phyloP scores from a whole-genome alignment of 1,140 invertebrate species.

The Heterodera carotae region DNA sequence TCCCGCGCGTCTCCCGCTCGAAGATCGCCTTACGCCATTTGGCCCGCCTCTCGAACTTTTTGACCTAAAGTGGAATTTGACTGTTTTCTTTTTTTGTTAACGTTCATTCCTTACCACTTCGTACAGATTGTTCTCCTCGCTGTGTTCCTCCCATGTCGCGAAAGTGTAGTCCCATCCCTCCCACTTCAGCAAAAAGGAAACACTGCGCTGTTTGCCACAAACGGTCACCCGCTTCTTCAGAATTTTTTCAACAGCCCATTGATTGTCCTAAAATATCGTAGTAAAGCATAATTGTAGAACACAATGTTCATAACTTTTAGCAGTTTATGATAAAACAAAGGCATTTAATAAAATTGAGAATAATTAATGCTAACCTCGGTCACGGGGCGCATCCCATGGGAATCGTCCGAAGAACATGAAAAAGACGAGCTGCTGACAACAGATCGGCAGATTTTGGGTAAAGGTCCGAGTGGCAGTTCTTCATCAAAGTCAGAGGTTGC shows the following conservation, averaged over 20 bases:
- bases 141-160: slow-evolving; percentile 34
- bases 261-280: slow-evolving; percentile 20
- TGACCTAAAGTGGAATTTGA: slow-evolving; percentile 28
- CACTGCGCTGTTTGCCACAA: too few species aligned
- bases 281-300: neutral
- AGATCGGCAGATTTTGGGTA: neutral
- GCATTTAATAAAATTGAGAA: too few species aligned
- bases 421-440: neutral
- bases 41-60: slow-evolving; percentile 29
- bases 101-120: slow-evolving; percentile 34
- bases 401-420: slow-evolving; percentile 4
- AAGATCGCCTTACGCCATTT: slow-evolving; percentile 27
- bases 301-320: too few species aligned
- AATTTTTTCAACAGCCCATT: slow-evolving; percentile 29
- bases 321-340: too few species aligned
- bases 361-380: slow-evolving; percentile 17
- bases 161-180: slow-evolving; percentile 26
- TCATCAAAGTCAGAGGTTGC: neutral
- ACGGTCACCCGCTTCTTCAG: slow-evolving; percentile 4
- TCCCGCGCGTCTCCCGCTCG: neutral
- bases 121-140: neutral
- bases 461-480: neutral
- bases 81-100: neutral
- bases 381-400: neutral
- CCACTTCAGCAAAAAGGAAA: slow-evolving; percentile 42